Evolutionary conservation across 2,888 invertebrate species (phyloP).

Genomic region (Calliscelio sp.): DNA sequence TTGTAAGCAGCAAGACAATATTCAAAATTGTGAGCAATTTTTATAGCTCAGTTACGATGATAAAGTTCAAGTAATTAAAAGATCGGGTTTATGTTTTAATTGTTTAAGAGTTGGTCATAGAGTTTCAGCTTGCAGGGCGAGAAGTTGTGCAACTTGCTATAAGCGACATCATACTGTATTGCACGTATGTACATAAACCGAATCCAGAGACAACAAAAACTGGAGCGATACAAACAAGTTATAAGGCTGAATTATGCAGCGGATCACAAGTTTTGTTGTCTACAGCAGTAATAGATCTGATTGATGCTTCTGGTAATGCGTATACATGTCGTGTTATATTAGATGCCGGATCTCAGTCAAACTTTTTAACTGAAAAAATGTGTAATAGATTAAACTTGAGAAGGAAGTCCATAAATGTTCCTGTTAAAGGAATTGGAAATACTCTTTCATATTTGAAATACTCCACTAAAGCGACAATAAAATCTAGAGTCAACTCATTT

Average conservation of each 20-base stretch:
- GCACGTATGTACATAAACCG: conserved; percentile 11
- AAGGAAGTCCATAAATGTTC: neutral
- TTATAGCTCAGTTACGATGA: conserved; percentile 10
- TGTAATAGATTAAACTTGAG: conserved; percentile 7
- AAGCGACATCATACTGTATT: conserved; percentile 46
- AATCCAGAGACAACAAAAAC: neutral
- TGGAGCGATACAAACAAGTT: neutral
- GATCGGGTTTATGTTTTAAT: conserved; percentile 44
- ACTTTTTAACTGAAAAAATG: conserved; percentile 24
- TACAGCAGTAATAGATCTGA: neutral
- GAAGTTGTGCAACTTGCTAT: conserved; percentile 39
- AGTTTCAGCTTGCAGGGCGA: conserved; percentile 30
- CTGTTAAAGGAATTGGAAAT: conserved; percentile 34
- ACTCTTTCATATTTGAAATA: neutral
- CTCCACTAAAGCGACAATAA: neutral
- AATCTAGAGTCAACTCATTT: conserved; percentile 24
- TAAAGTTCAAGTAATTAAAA: conserved; percentile 37
- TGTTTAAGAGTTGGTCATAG: conserved; percentile 39
- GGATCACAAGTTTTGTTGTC: conserved; percentile 7
- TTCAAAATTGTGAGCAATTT: conserved; percentile 49
- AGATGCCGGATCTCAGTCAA: conserved; percentile 47
- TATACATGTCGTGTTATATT: conserved; percentile 20
- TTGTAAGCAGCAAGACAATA: conserved; percentile 20
- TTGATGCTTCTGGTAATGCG: conserved; percentile 15
- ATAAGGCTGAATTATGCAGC: neutral